Conservation (phyloP, 2,888 invertebrate genomes). For the Xestoiulus laeticollis region DNA sequence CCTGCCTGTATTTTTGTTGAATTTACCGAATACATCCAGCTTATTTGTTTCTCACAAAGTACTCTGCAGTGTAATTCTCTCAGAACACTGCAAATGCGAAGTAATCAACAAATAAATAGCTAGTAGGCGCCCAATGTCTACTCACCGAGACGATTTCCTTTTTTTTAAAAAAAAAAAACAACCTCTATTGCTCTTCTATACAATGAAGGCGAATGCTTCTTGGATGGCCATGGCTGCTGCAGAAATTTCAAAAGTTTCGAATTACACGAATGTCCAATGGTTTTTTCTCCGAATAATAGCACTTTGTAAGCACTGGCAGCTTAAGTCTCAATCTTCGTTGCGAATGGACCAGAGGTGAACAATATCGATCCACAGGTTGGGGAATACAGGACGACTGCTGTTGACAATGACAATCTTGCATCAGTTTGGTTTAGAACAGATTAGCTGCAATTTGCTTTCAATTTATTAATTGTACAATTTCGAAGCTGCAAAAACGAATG, state of each 20-base stretch:
- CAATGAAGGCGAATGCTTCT: neutral
- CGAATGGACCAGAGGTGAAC: neutral
- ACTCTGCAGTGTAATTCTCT: neutral
- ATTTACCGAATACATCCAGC: neutral
- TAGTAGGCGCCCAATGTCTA: conserved; percentile 14
- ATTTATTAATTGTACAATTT: no score
- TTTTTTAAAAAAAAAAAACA: neutral
- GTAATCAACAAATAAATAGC: conserved; percentile 35
- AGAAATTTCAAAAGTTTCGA: conserved; percentile 31
- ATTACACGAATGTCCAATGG: neutral
- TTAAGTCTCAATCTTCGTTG: neutral
- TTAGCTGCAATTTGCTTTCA: no score
- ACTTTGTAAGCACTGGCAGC: conserved; percentile 35
- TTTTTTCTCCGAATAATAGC: neutral
- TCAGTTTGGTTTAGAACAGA: neutral
- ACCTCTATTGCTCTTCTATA: neutral
- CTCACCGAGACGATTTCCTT: neutral
- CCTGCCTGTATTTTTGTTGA: neutral
- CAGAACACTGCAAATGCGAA: neutral
- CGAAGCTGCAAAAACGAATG: no score
- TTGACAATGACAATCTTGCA: neutral
- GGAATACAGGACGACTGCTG: neutral
- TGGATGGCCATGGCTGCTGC: neutral
- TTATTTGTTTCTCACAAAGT: neutral
- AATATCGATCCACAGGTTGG: conserved; percentile 15